Conservation (phyloP, 2,113 vertebrate species). For the Macaca fascicularis region DNA sequence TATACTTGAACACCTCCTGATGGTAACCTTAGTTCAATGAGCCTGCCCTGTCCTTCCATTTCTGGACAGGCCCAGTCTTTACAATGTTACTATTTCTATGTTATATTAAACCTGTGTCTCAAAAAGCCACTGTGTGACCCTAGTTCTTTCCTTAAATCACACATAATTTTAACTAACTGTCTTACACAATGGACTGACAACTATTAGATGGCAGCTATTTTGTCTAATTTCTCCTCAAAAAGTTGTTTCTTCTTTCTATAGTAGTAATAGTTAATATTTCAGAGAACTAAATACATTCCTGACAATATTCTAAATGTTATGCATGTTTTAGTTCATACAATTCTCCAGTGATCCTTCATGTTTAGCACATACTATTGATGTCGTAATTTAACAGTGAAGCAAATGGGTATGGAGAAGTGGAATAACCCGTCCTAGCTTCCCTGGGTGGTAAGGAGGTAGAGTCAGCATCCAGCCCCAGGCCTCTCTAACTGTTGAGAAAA, state of each 20-base stretch:
- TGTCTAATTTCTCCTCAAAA: not conserved
- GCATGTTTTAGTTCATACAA: not conserved
- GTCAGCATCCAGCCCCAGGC: not conserved
- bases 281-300: not conserved
- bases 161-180: not conserved
- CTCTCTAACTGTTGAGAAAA: not conserved
- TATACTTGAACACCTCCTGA: not conserved
- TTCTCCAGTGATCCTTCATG: not conserved
- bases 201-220: not conserved
- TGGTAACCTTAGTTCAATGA: not conserved
- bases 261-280: not conserved
- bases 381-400: not conserved
- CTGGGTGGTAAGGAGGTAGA: too few relatives aligned
- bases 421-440: not conserved
- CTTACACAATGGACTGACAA: not conserved
- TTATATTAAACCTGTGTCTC: not conserved
- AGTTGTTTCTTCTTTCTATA: not conserved
- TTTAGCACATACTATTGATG: not conserved
- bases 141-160: not conserved
- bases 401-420: not conserved
- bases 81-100: not conserved
- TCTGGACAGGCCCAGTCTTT: not conserved
- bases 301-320: not conserved
- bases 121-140: not conserved
- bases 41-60: not conserved